Conservation (phyloP, 2,888 invertebrate genomes). For the Polyploca ridens region DNA sequence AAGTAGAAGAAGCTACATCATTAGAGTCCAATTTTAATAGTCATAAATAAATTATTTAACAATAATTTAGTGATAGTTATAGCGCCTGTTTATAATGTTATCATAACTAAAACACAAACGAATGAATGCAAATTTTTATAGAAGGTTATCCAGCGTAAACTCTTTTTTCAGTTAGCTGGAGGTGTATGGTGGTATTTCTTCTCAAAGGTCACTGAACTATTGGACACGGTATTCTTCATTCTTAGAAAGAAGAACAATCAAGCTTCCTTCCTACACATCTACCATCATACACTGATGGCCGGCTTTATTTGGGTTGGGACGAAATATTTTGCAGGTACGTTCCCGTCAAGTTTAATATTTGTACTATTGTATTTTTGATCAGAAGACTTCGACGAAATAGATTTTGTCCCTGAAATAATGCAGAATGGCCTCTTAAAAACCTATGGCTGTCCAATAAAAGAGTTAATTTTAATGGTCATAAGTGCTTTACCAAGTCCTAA, state of each 20-base stretch:
- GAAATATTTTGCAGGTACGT: conserved; percentile 41
- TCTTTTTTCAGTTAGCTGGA: background rate
- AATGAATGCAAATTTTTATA: background rate
- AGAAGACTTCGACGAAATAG: no score
- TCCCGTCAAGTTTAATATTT: background rate
- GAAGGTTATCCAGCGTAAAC: background rate
- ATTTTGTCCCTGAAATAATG: no score
- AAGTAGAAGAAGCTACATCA: no score
- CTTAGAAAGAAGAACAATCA: conserved; percentile 90
- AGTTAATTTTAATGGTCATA: no score
- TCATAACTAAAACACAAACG: background rate
- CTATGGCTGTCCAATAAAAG: no score
- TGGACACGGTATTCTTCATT: conserved; percentile 94
- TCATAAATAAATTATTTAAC: no score
- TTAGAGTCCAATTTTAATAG: no score
- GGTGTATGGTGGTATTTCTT: conserved; percentile 87
- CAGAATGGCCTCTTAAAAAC: no score
- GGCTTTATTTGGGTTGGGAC: conserved; percentile 22
- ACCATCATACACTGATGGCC: conserved; percentile 91
- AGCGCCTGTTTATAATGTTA: background rate
- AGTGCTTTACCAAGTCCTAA: no score
- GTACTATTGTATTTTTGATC: no score
- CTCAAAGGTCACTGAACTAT: conserved; percentile 89
- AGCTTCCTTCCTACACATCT: conserved; percentile 93
- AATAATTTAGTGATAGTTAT: no score